A percentile compares a stretch with the other conserved stretches of the same genome.
Conservation (phyloP, 2,797 vertebrate genomes). For the Gallinago solitaria region DNA sequence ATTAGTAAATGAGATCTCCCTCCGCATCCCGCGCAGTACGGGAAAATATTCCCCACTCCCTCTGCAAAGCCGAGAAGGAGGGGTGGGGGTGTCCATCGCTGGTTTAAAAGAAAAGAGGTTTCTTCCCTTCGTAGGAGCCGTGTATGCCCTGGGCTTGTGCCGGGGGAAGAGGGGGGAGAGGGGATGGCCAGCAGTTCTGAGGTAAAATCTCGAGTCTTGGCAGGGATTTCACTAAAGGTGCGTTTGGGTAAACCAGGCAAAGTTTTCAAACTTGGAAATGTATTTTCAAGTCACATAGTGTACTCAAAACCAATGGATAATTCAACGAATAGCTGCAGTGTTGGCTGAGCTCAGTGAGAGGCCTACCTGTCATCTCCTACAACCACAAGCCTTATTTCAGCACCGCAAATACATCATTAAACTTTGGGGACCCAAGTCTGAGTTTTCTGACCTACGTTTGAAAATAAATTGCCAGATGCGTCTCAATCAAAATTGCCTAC, state of each 20-base stretch:
- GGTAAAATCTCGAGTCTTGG: fast-evolving
- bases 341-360: neutral
- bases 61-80: too few relatives aligned
- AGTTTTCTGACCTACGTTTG: neutral
- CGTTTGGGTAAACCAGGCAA: neutral
- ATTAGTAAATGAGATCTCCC: neutral
- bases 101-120: neutral
- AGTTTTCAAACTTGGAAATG: neutral
- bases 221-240: neutral
- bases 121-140: neutral
- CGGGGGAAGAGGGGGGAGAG: neutral
- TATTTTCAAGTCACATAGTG: neutral
- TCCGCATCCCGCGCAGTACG: neutral
- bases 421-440: fast-evolving
- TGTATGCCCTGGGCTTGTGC: fast-evolving
- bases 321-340: neutral
- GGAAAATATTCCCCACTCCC: neutral
- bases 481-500: neutral
- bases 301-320: neutral
- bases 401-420: neutral
- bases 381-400: neutral
- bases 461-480: neutral
- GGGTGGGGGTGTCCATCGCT: neutral
- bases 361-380: neutral
- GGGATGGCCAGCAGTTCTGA: neutral